phyloP scores from a whole-genome alignment of 2,888 invertebrate genomes.

The Sisyra terminalis region DNA sequence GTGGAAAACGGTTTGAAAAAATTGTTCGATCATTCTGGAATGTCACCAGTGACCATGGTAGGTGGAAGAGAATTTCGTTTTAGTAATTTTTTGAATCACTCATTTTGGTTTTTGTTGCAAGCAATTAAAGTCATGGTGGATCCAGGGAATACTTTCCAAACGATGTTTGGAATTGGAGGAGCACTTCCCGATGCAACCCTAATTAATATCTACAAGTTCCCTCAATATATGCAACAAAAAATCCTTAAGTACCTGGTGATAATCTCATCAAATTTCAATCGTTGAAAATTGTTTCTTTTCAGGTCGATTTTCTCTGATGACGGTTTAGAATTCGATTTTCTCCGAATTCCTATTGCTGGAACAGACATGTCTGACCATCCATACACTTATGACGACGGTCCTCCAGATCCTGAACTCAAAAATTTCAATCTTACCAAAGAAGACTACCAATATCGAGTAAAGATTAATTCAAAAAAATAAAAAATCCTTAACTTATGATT shows the following conservation, averaged over 20 bases:
- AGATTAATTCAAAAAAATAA: too few species aligned
- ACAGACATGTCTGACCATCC: slow-evolving; percentile 68
- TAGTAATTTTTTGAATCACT: too few species aligned
- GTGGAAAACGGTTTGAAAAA: slow-evolving; percentile 34
- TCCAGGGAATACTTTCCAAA: too few species aligned
- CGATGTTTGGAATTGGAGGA: slow-evolving; percentile 57
- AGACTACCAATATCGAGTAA: slow-evolving; percentile 26
- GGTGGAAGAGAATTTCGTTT: too few species aligned
- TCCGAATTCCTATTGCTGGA: slow-evolving; percentile 71
- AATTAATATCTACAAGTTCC: slow-evolving; percentile 33
- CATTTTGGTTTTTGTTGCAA: too few species aligned
- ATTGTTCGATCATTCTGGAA: not conserved
- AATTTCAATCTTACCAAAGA: slow-evolving; percentile 49
- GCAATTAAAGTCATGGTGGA: too few species aligned
- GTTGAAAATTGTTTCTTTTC: too few species aligned
- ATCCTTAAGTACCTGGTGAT: too few species aligned
- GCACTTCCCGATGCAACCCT: slow-evolving; percentile 55
- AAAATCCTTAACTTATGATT: too few species aligned
- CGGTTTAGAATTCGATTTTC: slow-evolving; percentile 64
- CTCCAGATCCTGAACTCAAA: slow-evolving; percentile 33
- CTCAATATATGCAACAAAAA: not conserved
- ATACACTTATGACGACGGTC: slow-evolving; percentile 61
- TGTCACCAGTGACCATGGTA: too few species aligned
- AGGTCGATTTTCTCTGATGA: slow-evolving; percentile 40
- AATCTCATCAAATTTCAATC: not conserved